Evolutionary conservation across 2,113 vertebrate species (phyloP).

Genomic region (Hydropotes inermis): DNA sequence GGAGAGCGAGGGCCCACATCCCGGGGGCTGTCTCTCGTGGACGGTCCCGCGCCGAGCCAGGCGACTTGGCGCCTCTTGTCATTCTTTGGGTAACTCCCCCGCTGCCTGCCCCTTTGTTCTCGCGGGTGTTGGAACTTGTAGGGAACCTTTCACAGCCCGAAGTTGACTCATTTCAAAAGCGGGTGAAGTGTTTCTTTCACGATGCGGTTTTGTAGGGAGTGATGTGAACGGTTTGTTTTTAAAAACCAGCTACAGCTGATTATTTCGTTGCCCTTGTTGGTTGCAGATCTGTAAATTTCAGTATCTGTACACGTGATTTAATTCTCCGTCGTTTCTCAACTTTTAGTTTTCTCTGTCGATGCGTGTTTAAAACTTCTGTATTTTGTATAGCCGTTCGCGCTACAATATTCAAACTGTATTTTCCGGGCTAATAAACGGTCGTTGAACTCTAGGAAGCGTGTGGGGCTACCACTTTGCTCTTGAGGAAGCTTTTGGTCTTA

Average conservation of each 20-base stretch:
- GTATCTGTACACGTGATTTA: not conserved
- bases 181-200: not conserved
- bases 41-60: not conserved
- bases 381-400: not conserved
- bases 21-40: not conserved
- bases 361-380: not conserved
- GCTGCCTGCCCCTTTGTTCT: constrained; percentile 39
- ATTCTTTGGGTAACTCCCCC: not conserved
- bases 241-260: not conserved
- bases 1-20: not conserved
- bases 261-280: not conserved
- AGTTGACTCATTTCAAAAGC: not conserved
- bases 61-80: not conserved
- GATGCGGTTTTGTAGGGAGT: not conserved
- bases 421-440: not conserved
- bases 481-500: not conserved
- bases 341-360: not conserved
- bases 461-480: not conserved
- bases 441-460: not conserved
- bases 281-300: not conserved
- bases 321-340: not conserved
- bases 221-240: not conserved
- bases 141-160: not conserved
- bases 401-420: not conserved
- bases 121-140: not conserved